These are phyloP conservation scores for Campoletis raptor DNA, from an alignment of 2,888 invertebrate species.

Conservation along the genomic window DNA sequence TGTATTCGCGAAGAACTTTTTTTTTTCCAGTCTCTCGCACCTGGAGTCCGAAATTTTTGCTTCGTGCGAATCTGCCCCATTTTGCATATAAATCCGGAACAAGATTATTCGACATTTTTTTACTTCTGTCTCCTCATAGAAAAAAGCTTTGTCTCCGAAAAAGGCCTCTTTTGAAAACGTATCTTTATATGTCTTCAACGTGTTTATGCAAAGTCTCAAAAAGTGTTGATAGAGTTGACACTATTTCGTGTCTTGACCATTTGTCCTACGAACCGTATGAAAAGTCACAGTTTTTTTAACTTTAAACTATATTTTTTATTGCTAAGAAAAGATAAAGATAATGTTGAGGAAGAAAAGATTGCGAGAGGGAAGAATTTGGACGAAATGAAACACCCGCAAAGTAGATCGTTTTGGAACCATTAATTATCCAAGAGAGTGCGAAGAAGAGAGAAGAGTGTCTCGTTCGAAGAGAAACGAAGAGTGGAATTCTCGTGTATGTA, in stretches of 20 bases:
- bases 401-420: conserved; percentile 82
- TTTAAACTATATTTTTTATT: not conserved
- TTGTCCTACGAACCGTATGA: not conserved
- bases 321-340: not conserved
- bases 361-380: conserved; percentile 76
- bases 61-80: conserved; percentile 29
- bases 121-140: not conserved
- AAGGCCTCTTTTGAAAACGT: not conserved
- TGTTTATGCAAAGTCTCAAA: not conserved
- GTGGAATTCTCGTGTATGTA: conserved; percentile 56
- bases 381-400: conserved; percentile 82
- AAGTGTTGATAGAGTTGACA: not conserved
- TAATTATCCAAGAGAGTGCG: conserved; percentile 79
- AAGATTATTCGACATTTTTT: conserved; percentile 9
- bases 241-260: not conserved
- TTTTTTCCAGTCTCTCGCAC: conserved; percentile 42
- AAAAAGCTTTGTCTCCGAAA: not conserved
- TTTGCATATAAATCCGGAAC: conserved; percentile 38
- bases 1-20: conserved; percentile 9
- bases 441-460: conserved; percentile 24
- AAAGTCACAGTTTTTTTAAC: not conserved
- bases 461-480: conserved; percentile 51
- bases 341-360: conserved; percentile 41
- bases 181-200: not conserved
- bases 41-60: conserved; percentile 30